phyloP scores from a whole-genome alignment of 1,140 invertebrate genomes.

The Mamestra configurata region DNA sequence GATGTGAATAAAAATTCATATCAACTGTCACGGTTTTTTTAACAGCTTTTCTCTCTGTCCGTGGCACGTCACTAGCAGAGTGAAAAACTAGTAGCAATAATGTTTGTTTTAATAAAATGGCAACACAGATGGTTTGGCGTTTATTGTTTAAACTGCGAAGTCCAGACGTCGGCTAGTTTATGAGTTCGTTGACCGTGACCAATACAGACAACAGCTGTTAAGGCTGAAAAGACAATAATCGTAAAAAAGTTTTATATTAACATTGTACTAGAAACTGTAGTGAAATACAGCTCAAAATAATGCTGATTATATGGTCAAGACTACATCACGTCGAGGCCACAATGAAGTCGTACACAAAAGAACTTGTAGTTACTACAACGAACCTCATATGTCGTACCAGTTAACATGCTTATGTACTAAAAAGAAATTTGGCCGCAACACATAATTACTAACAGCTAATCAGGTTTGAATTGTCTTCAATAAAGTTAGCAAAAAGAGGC shows the following conservation, averaged over 20 bases:
- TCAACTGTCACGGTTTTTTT: too few relatives aligned
- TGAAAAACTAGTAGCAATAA: neutral
- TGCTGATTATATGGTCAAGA: neutral
- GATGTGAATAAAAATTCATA: too few relatives aligned
- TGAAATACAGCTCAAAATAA: neutral
- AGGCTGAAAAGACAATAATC: neutral
- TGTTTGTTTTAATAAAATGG: neutral
- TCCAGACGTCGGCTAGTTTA: neutral
- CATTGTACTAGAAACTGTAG: neutral
- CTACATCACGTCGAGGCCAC: too few relatives aligned
- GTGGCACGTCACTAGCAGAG: neutral
- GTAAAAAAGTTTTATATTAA: constrained; percentile 11
- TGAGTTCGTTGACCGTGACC: neutral
- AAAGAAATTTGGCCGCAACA: too few relatives aligned
- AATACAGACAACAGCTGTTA: neutral
- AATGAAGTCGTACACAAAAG: too few relatives aligned
- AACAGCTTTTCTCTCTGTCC: too few relatives aligned
- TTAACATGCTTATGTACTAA: too few relatives aligned
- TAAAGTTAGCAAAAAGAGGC: too few relatives aligned
- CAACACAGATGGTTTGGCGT: neutral
- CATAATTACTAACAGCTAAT: too few relatives aligned
- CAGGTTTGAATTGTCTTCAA: too few relatives aligned
- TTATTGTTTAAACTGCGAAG: constrained; percentile 1
- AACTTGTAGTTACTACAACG: too few relatives aligned
- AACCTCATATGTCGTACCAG: too few relatives aligned